phyloP scores from a whole-genome alignment of 2,888 invertebrate species.

The Zele albiditarsus region DNA sequence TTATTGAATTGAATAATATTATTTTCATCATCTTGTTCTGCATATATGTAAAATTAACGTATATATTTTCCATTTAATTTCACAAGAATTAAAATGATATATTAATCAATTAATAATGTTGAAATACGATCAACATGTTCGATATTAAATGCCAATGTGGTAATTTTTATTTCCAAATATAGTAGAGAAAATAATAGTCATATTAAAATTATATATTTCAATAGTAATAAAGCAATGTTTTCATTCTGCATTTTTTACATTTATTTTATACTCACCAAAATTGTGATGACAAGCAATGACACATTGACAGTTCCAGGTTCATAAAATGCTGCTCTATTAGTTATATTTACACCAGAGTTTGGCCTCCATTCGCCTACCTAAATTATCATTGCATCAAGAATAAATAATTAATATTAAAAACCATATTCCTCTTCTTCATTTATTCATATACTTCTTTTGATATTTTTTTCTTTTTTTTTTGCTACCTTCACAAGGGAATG shows the following conservation, averaged over 20 bases:
- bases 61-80: neutral
- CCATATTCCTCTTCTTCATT: neutral
- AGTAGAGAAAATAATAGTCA: too few species aligned
- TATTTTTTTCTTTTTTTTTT: slow-evolving; percentile 2
- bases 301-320: slow-evolving; percentile 83
- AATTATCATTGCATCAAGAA: neutral
- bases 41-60: neutral
- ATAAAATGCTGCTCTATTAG: slow-evolving; percentile 81
- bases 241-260: neutral
- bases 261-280: slow-evolving; percentile 77
- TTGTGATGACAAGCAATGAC: slow-evolving; percentile 84
- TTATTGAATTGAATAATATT: neutral
- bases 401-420: neutral
- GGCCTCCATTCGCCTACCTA: slow-evolving; percentile 84
- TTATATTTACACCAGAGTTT: slow-evolving; percentile 80
- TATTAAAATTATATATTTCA: too few species aligned
- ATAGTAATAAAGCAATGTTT: neutral
- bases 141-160: too few species aligned
- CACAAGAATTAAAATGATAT: neutral
- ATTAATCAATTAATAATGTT: neutral
- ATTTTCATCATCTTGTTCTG: neutral
- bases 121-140: neutral
- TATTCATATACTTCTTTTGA: neutral
- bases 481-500: slow-evolving; percentile 80
- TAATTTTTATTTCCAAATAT: too few species aligned